Conservation (phyloP, 2,888 invertebrate species). For the Aleiodes leptofemur region DNA sequence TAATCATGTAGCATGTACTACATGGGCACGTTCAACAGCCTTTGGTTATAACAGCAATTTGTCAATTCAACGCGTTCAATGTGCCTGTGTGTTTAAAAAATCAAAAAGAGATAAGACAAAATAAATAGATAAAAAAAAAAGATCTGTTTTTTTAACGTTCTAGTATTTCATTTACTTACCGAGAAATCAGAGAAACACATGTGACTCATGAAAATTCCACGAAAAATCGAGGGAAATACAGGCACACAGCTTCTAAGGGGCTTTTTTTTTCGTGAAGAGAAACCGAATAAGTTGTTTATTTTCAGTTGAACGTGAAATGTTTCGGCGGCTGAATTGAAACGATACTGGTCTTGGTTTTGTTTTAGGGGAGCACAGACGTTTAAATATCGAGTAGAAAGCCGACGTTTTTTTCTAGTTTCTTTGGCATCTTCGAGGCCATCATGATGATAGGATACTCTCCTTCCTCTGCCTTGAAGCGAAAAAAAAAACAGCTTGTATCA, state of each 20-base stretch:
- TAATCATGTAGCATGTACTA: constrained; percentile 22
- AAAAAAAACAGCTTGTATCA: constrained; percentile 24
- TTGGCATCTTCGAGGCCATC: background rate
- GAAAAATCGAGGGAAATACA: constrained; percentile 4
- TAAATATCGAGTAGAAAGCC: background rate
- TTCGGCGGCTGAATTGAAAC: constrained; percentile 28
- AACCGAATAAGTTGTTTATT: constrained; percentile 27
- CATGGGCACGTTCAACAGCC: background rate
- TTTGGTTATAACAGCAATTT: constrained; percentile 36
- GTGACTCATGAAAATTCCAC: constrained; percentile 23
- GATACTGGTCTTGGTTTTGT: constrained; percentile 18
- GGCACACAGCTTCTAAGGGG: background rate
- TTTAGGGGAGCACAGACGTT: constrained; percentile 25
- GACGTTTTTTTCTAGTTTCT: constrained; percentile 24
- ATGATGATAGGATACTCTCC: constrained; percentile 3
- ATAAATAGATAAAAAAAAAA: background rate
- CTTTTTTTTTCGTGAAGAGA: background rate
- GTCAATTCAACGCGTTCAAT: constrained; percentile 33
- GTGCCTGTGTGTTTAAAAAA: background rate
- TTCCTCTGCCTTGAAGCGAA: background rate
- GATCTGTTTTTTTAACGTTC: background rate
- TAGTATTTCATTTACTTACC: constrained; percentile 5
- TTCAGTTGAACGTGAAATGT: constrained; percentile 24
- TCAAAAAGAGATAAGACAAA: background rate
- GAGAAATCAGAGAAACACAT: constrained; percentile 31